Evolutionary conservation across 2,113 vertebrate species (phyloP).

Genomic region (Nyctibius bracteatus): DNA sequence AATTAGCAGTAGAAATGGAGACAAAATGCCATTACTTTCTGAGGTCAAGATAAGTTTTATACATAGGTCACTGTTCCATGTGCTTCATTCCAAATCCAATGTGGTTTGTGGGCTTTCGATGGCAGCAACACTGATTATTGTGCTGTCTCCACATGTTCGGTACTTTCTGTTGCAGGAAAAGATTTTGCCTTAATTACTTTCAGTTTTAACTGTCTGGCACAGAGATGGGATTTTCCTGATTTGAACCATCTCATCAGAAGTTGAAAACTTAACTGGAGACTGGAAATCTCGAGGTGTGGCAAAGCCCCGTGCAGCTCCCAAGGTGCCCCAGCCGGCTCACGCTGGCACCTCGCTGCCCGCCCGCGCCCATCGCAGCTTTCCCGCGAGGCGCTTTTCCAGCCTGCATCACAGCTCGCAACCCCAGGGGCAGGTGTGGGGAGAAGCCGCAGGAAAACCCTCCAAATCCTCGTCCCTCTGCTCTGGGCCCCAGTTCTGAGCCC

Average conservation of each 20-base stretch:
- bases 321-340: rapidly evolving
- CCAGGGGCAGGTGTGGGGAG: neutral
- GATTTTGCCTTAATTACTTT: neutral
- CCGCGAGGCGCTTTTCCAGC: neutral
- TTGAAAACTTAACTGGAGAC: neutral
- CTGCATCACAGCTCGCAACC: neutral
- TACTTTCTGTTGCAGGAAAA: neutral
- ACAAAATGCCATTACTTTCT: neutral
- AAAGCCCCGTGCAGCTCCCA: rapidly evolving
- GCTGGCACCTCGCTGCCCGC: rapidly evolving
- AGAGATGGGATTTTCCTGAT: neutral
- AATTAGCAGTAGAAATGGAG: neutral
- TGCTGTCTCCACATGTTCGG: neutral
- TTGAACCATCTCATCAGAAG: neutral
- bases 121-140: neutral
- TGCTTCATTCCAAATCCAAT: neutral
- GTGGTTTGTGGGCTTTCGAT: neutral
- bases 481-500: neutral
- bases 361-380: rapidly evolving
- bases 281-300: rapidly evolving
- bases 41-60: neutral
- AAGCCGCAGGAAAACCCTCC: neutral
- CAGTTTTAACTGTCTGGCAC: neutral
- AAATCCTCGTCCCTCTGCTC: neutral
- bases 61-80: neutral